Conservation (phyloP, 2,888 invertebrate genomes). For the Lumbricus terrestris region DNA sequence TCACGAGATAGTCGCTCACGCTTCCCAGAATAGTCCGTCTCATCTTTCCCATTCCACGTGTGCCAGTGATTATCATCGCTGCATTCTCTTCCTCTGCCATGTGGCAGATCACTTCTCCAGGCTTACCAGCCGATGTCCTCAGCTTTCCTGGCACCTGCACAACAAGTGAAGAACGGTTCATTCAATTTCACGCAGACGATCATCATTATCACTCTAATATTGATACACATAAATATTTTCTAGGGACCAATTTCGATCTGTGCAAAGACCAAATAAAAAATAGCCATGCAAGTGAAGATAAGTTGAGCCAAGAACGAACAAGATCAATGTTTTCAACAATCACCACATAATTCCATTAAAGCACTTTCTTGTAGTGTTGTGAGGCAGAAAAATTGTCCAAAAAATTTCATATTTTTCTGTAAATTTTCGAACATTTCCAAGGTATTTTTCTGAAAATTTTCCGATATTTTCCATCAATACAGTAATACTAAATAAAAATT, state of each 20-base stretch:
- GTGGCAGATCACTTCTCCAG: constrained; percentile 39
- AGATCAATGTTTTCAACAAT: too few species aligned
- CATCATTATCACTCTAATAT: not conserved
- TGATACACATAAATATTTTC: not conserved
- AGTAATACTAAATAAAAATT: too few species aligned
- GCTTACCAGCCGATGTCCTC: constrained; percentile 39
- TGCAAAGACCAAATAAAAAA: not conserved
- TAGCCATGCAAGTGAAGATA: not conserved
- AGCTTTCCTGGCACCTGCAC: constrained; percentile 37
- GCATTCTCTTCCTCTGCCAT: constrained; percentile 40
- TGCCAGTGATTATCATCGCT: constrained; percentile 38
- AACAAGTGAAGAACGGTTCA: not conserved
- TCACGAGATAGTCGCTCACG: constrained; percentile 40
- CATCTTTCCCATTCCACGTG: constrained; percentile 38
- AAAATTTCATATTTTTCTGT: too few species aligned
- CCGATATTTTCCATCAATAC: too few species aligned
- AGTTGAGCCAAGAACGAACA: not conserved
- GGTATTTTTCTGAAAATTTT: too few species aligned
- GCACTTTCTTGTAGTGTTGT: too few species aligned
- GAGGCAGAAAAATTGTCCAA: too few species aligned
- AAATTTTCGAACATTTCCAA: too few species aligned
- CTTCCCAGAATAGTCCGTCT: constrained; percentile 38
- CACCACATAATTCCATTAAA: too few species aligned
- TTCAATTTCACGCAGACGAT: too few species aligned
- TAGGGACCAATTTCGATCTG: not conserved